Evolutionary conservation across 2,888 invertebrate genomes (phyloP), one percentile per base, ranked within the genome.

Genomic region (Halocaridina rubra): DNA sequence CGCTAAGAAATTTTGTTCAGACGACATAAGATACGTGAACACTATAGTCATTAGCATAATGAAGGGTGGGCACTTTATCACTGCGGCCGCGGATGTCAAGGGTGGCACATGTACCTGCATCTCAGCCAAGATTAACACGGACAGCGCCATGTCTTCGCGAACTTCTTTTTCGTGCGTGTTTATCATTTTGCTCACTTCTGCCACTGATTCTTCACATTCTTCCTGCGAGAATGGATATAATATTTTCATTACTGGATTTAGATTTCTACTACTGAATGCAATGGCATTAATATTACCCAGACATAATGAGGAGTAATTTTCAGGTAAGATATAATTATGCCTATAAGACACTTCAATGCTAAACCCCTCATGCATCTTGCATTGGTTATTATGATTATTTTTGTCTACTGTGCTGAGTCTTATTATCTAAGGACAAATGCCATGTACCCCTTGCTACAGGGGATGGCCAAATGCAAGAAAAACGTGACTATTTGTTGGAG

Each of bases 101-200:
- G 94, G 94, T 29, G 96, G 95, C 91, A 96, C 94, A 88, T 96
- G 94, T 77, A 96, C 95, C 91, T 96, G 96, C 79, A 97, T 96
- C 92, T 96, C 96, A 79, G 96, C 96, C 93, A 97, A 95, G 92
- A 97, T 97, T 92, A 97, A 96, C 91, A 97, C 96, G 89, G 97
- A 97, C 84, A 97, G 93, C 53, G 96, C 93, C 86, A 96, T 94
- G 91, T 97, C 96, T 75, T 96, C 96, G 90, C 95, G 95, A 89
- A 97, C 94, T 90, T 96, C 95, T 89, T 95, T 94, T 91, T 96
- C 94, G 90, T 95, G 95, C 72, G 94, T 93, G 92, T 96, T 97
- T 90, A 97, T 96, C 90, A 96, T 94, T 88, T 95, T 94, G 90
- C 95, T 96, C 87, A 97, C 94, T 88, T 94, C 93, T 91, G 96